Conservation (phyloP, 2,113 vertebrate species). For the Caretta caretta region DNA sequence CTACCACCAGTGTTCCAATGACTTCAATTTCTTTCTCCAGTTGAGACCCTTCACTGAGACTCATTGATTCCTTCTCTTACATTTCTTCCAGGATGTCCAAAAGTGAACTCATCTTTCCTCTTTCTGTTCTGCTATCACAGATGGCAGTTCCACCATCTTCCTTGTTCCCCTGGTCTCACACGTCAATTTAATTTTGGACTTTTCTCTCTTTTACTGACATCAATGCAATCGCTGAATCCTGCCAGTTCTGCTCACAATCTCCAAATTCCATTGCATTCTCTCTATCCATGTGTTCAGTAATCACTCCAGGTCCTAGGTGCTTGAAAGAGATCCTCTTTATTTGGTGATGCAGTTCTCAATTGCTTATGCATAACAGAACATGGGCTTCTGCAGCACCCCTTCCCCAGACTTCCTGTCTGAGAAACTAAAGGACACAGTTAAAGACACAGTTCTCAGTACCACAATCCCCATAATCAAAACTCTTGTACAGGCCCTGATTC, state of each 20-base stretch:
- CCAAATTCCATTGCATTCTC: rapidly evolving
- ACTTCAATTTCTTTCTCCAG: background rate
- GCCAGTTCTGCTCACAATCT: background rate
- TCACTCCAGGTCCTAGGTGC: background rate
- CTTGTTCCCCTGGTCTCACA: no score
- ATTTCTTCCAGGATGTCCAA: background rate
- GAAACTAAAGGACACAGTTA: no score
- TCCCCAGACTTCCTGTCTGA: no score
- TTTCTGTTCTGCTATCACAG: rapidly evolving
- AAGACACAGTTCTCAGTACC: no score
- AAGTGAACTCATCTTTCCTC: background rate
- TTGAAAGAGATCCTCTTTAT: no score
- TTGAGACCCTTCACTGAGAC: background rate
- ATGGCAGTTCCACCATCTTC: no score
- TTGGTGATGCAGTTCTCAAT: no score
- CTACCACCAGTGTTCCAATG: background rate
- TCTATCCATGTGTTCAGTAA: background rate
- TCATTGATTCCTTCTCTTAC: rapidly evolving
- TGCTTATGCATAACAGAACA: no score
- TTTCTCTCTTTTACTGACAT: background rate
- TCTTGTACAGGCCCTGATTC: no score
- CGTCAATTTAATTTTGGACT: background rate
- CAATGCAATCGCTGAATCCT: background rate
- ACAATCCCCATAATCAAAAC: no score
- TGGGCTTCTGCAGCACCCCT: no score